phyloP scores from a whole-genome alignment of 1,140 invertebrate genomes.

The Gonatopus flavifemur region DNA sequence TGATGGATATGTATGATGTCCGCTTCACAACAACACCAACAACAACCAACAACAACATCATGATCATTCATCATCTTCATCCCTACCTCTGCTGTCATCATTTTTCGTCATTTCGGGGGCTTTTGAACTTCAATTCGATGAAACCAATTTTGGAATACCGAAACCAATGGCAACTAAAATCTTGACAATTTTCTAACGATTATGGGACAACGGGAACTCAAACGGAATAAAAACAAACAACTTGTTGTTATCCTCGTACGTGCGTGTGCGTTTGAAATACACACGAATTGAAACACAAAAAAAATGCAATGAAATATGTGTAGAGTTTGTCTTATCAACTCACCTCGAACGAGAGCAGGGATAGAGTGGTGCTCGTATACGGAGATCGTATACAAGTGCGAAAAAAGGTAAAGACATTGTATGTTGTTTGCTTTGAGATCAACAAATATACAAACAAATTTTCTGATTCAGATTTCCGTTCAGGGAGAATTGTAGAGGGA shows the following conservation, averaged over 20 bases:
- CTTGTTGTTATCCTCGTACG: too few relatives aligned
- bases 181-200: too few relatives aligned
- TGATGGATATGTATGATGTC: too few relatives aligned
- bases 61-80: slow-evolving; percentile 12
- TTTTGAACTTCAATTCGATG: too few relatives aligned
- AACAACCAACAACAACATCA: slow-evolving; percentile 5
- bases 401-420: slow-evolving; percentile 58
- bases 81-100: background rate
- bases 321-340: slow-evolving; percentile 57
- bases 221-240: slow-evolving; percentile 4
- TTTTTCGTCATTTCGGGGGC: too few relatives aligned
- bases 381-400: slow-evolving; percentile 63
- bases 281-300: slow-evolving; percentile 15
- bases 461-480: background rate
- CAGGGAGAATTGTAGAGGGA: too few relatives aligned
- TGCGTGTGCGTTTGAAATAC: slow-evolving; percentile 8
- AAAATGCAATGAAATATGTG: too few relatives aligned
- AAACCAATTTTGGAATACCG: too few relatives aligned
- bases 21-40: slow-evolving; percentile 14
- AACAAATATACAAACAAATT: slow-evolving; percentile 7
- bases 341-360: slow-evolving; percentile 56
- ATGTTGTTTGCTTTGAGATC: slow-evolving; percentile 14
- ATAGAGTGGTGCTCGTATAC: slow-evolving; percentile 63
- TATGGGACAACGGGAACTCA: too few relatives aligned
- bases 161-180: too few relatives aligned